phyloP scores from a whole-genome alignment of 2,797 vertebrate genomes.

The Cynopterus sphinx region DNA sequence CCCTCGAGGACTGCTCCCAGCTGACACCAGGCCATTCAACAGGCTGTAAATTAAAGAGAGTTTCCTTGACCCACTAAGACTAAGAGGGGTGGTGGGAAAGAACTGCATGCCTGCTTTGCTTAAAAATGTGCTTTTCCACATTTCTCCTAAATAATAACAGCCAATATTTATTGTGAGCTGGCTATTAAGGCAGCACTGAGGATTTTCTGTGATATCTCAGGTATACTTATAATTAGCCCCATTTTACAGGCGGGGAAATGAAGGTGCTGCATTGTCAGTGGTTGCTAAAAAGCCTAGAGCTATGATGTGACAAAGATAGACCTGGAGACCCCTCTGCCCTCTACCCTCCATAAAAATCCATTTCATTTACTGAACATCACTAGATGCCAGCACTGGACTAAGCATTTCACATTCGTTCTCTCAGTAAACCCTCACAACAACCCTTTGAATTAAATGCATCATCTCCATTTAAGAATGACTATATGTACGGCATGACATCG shows the following conservation, averaged over 20 bases:
- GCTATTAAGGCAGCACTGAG: neutral
- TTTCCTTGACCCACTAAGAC: neutral
- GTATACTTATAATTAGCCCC: neutral
- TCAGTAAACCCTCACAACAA: neutral
- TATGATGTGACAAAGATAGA: neutral
- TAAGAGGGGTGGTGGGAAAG: fast-evolving
- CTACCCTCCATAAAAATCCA: neutral
- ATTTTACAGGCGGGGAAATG: neutral
- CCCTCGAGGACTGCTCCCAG: neutral
- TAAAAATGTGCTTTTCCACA: neutral
- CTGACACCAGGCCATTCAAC: neutral
- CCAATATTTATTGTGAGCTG: neutral
- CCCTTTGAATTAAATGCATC: neutral
- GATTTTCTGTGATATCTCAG: neutral
- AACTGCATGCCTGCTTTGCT: neutral
- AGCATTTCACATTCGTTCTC: neutral
- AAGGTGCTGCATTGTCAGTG: neutral
- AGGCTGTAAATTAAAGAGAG: neutral
- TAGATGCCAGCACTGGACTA: too few species aligned
- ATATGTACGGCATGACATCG: neutral
- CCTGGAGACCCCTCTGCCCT: neutral
- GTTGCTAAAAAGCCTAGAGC: neutral
- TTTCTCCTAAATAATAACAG: neutral
- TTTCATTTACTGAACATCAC: neutral
- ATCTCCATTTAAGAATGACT: neutral